phyloP scores from a whole-genome alignment of 2,113 vertebrate genomes.

The Rynchops niger region DNA sequence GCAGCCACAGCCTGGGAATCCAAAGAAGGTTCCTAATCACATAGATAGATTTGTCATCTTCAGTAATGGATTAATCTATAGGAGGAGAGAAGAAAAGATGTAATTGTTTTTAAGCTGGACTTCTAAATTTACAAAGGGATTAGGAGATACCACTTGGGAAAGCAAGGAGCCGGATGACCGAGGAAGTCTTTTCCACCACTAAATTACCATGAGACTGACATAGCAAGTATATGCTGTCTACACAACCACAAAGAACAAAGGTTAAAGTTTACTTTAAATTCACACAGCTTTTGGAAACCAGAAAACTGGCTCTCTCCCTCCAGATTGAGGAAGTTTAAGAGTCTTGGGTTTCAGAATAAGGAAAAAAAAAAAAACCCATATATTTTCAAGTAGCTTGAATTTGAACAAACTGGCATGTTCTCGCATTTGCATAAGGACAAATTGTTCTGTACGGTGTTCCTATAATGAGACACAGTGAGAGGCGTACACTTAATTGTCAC shows the following conservation, averaged over 20 bases:
- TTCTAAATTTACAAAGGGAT: not conserved
- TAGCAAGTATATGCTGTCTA: not conserved
- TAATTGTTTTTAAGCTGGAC: not conserved
- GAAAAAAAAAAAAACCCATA: not conserved
- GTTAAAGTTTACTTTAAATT: conserved; percentile 31
- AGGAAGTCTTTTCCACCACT: conserved; percentile 13
- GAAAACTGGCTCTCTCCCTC: not conserved
- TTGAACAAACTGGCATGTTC: conserved; percentile 27
- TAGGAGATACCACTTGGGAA: conserved; percentile 2
- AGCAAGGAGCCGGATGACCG: conserved; percentile 11
- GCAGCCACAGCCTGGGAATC: not conserved
- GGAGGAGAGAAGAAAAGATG: not conserved
- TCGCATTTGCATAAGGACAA: conserved; percentile 52
- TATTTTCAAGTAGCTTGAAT: conserved; percentile 33
- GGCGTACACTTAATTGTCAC: conserved; percentile 35
- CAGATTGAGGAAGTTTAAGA: not conserved
- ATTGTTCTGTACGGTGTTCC: conserved; percentile 21
- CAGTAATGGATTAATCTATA: not conserved
- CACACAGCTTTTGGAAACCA: conserved; percentile 21
- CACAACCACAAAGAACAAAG: conserved; percentile 36
- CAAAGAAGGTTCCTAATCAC: not conserved
- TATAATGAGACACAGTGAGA: conserved; percentile 19
- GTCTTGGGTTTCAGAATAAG: not conserved
- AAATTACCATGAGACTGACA: conserved; percentile 19
- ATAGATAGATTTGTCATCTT: not conserved